Percentiles rank a stretch among this genome's conserved stretches.
Conservation (phyloP, 2,113 vertebrate species). For the Catagonus wagneri region DNA sequence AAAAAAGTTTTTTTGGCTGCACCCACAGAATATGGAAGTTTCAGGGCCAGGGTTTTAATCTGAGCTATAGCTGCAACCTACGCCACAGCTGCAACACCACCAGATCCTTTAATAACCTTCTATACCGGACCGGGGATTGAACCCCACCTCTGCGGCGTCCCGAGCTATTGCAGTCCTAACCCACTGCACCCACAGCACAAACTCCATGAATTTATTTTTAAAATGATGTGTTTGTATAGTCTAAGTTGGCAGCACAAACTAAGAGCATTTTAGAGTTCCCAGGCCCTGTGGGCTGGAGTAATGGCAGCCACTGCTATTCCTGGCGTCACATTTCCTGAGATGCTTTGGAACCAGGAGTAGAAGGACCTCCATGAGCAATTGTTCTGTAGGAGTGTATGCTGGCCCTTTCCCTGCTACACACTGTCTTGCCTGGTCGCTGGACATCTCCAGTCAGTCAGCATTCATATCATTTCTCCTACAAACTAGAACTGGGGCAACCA, state of each 20-base stretch:
- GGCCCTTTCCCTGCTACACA: not conserved
- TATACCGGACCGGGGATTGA: no score
- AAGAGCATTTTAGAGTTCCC: slow-evolving; percentile 55
- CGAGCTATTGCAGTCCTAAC: no score
- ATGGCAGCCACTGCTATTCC: slow-evolving; percentile 9
- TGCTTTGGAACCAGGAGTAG: not conserved
- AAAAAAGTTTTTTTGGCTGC: no score
- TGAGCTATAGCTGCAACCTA: no score
- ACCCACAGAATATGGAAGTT: no score
- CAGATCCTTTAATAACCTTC: no score
- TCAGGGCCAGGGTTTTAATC: no score
- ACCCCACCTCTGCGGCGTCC: no score
- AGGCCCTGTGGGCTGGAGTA: slow-evolving; percentile 23
- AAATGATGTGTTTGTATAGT: slow-evolving; percentile 46
- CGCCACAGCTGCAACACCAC: no score
- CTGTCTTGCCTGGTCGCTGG: not conserved
- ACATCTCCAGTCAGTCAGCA: not conserved
- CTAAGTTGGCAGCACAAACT: slow-evolving; percentile 45
- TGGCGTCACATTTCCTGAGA: slow-evolving; percentile 2
- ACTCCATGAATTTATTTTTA: slow-evolving; percentile 9
- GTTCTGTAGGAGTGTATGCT: not conserved
- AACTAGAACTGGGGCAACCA: not conserved
- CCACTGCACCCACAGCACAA: no score
- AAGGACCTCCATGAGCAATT: not conserved
- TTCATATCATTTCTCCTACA: not conserved